Base-by-base conservation (phyloP, 2,888 invertebrate genomes). In the Buathra laborator region DNA sequence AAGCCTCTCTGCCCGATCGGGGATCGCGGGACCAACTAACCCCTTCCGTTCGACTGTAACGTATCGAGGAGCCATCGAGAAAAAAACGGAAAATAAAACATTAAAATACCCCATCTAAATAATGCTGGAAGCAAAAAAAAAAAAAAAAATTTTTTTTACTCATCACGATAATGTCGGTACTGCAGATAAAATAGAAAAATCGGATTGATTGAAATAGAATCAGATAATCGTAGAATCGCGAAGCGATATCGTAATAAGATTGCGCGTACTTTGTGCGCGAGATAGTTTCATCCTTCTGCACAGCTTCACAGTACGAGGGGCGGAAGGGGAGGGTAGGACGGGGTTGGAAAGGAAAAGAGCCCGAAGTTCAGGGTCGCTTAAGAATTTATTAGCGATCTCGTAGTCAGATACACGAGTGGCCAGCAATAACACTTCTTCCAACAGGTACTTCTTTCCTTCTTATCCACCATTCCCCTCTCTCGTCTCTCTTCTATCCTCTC, bases 331-430 rank as follows among this genome's bases (percentile, higher is more conserved):
- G 62, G 12, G 16, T 16, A 48, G 7, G 19, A 19, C 70, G 44
- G 46, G 48, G 9, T n/a, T 16, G 80, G 68, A 68, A 72, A 81
- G 74, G 67, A 67, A 87, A 86, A 86, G 81, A 87, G 84, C 85
- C 85, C 85, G 83, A 87, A 87, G 86, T 88, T 88, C 85, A 88
- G 86, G 88, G 89, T 86, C 88, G 89, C 74, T 82, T 83, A 79
- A 89, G 91, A 92, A 92, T 92, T 92, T 92, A 92, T 92, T 92
- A 91, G 90, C 88, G 92, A 92, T 92, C 90, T 90, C 89, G 87
- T 87, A 88, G 91, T 76, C 88, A 92, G 92, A 92, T 92, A 91
- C 88, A 91, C 86, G 86, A 89, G 87, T 67, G 59, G 56, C 90
- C 90, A 89, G 91, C 90, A 92, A 91, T 92, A 92, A 92, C 91